phyloP scores from a whole-genome alignment of 2,113 vertebrate genomes.

The Heterotilapia buettikoferi region DNA sequence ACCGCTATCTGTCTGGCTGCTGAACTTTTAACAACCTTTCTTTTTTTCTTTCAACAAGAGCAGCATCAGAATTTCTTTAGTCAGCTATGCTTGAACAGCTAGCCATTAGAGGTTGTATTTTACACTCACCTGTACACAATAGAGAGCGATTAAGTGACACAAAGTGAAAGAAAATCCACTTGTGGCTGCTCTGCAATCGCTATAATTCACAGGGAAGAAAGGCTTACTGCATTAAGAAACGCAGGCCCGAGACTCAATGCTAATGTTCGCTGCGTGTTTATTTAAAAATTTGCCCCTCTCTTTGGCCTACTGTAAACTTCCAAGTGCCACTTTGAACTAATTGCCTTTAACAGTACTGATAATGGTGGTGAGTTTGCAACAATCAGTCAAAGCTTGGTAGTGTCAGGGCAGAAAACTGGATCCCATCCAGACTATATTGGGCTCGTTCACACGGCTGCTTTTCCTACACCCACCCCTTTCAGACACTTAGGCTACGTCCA shows the following conservation, averaged over 20 bases:
- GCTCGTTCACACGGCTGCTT: not conserved
- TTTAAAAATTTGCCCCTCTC: not conserved
- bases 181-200: not conserved
- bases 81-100: not conserved
- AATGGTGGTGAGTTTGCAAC: not conserved
- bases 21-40: constrained; percentile 42
- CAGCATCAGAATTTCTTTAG: not conserved
- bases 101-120: not conserved
- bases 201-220: not conserved
- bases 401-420: not conserved
- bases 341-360: not conserved
- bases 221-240: not conserved
- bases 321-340: not conserved
- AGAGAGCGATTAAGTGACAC: not conserved
- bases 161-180: not conserved
- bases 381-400: not conserved
- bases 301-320: not conserved
- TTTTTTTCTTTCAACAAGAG: not conserved
- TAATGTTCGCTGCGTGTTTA: not conserved
- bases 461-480: not conserved
- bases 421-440: not conserved
- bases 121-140: not conserved
- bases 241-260: not conserved
- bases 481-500: too few relatives aligned
- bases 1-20: not conserved